These are phyloP conservation scores for Zosterops hypoxanthus DNA, from an alignment of 2,113 vertebrate species.

Conservation along the genomic window DNA sequence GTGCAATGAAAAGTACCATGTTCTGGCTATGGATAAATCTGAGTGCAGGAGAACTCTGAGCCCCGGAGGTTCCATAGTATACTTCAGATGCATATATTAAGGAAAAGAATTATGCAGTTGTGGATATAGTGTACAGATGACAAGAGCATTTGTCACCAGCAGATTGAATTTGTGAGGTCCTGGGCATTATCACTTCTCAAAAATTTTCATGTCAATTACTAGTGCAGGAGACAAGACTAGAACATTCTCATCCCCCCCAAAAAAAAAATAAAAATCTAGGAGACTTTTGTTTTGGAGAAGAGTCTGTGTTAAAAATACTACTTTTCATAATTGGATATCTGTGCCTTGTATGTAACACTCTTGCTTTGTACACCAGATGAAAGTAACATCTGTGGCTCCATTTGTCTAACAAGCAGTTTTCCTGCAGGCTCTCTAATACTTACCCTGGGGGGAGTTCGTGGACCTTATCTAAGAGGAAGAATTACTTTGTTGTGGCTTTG, in stretches of 20 bases:
- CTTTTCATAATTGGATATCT: neutral
- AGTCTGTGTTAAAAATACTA: neutral
- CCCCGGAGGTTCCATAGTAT: neutral
- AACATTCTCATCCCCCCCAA: neutral
- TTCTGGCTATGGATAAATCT: neutral
- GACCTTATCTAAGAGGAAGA: conserved; percentile 9
- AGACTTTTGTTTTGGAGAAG: neutral
- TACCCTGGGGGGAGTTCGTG: neutral
- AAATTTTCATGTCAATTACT: neutral
- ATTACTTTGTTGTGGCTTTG: neutral
- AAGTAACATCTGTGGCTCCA: conserved; percentile 32
- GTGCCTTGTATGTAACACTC: neutral
- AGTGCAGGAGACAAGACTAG: neutral
- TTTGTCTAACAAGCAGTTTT: conserved; percentile 39
- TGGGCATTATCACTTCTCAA: neutral
- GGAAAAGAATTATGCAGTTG: neutral
- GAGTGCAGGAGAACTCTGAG: neutral
- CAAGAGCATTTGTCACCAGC: neutral
- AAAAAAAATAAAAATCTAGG: too few relatives aligned
- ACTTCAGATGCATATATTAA: neutral
- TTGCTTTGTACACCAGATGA: conserved; percentile 13
- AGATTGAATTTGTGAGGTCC: neutral
- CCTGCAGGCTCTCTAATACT: neutral
- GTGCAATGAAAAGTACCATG: neutral
- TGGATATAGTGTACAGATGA: neutral